These are phyloP conservation scores for Epirrita christyi DNA, from an alignment of 2,888 invertebrate species.

Conservation along the genomic window DNA sequence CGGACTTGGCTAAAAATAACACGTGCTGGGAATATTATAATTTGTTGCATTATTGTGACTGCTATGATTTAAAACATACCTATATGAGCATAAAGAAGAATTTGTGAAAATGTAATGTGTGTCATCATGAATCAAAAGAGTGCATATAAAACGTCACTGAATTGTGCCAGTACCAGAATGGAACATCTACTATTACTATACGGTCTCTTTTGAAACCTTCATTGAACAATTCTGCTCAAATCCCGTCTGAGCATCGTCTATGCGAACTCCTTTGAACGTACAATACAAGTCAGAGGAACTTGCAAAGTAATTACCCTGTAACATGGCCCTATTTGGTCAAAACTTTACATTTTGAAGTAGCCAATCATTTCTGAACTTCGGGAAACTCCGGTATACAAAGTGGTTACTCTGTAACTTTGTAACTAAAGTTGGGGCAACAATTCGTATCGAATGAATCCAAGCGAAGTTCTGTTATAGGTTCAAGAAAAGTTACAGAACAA, in stretches of 20 bases:
- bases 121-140: no score
- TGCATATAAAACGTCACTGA: no score
- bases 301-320: background rate
- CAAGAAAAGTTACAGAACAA: constrained; percentile 8
- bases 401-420: constrained; percentile 16
- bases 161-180: no score
- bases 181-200: no score
- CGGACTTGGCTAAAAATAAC: constrained; percentile 15
- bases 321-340: constrained; percentile 11
- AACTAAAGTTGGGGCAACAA: constrained; percentile 15
- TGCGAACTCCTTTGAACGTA: no score
- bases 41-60: constrained; percentile 1
- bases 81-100: no score
- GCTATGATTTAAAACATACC: background rate
- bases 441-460: constrained; percentile 12
- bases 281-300: background rate
- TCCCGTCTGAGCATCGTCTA: no score
- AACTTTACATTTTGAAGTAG: constrained; percentile 15
- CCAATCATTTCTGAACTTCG: constrained; percentile 11
- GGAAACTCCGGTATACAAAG: constrained; percentile 18
- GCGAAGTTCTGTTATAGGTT: constrained; percentile 11
- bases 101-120: no score
- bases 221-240: no score
- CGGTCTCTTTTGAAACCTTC: no score
- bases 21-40: constrained; percentile 7